Evolutionary conservation across 2,888 invertebrate genomes (phyloP).

Genomic region (Antheraea yamamai): DNA sequence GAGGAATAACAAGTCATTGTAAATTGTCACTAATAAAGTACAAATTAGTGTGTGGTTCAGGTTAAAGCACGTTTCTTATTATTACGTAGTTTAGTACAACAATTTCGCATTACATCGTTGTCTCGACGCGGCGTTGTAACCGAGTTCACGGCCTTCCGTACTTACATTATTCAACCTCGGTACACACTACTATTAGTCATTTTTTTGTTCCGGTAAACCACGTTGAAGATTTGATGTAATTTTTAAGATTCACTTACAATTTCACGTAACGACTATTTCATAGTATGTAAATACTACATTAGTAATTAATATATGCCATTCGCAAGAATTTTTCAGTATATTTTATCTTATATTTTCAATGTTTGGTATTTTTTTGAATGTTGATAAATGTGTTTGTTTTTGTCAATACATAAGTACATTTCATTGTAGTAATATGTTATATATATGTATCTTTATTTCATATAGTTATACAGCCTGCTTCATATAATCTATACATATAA

Average conservation of each 20-base stretch:
- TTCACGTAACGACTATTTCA: conserved; percentile 14
- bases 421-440: too few relatives aligned
- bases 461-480: too few relatives aligned
- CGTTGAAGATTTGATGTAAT: conserved; percentile 9
- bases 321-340: background rate
- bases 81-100: conserved; percentile 36
- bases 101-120: conserved; percentile 40
- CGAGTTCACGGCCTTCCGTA: conserved; percentile 51
- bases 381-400: too few relatives aligned
- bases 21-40: conserved; percentile 24
- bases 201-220: conserved; percentile 41
- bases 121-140: conserved; percentile 35
- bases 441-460: too few relatives aligned
- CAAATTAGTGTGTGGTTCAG: conserved; percentile 25
- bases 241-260: conserved; percentile 12
- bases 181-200: conserved; percentile 32
- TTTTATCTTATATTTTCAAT: too few relatives aligned
- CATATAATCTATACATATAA: too few relatives aligned
- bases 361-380: too few relatives aligned
- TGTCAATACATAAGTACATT: too few relatives aligned
- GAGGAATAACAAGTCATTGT: conserved; percentile 10
- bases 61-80: conserved; percentile 23
- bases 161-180: conserved; percentile 24
- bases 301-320: background rate
- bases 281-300: background rate